Conservation (phyloP, 2,888 invertebrate genomes). For the Eilema caniola region DNA sequence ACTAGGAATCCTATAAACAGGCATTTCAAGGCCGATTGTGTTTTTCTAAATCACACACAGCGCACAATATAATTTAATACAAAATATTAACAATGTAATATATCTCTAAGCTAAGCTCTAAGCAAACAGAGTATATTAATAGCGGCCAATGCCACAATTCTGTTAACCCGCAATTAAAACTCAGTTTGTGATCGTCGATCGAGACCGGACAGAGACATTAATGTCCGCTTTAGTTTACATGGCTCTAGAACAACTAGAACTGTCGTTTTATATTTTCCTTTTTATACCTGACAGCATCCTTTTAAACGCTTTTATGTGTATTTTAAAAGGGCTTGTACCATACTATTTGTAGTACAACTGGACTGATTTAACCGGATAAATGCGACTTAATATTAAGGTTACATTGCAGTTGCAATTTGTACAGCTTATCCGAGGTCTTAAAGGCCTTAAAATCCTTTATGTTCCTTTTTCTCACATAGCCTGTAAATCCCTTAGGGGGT, state of each 20-base stretch:
- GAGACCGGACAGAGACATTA: constrained; percentile 70
- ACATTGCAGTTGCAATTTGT: no score
- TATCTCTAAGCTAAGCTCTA: constrained; percentile 48
- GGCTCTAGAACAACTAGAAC: constrained; percentile 31
- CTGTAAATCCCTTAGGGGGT: no score
- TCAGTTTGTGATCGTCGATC: constrained; percentile 60
- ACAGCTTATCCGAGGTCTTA: no score
- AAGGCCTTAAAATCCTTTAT: no score
- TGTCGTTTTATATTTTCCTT: constrained; percentile 24
- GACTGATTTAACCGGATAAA: no score
- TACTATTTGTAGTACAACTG: no score
- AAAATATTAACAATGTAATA: constrained; percentile 33
- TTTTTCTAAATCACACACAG: background rate
- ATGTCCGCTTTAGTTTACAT: constrained; percentile 52
- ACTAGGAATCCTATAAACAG: no score
- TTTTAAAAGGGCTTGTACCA: no score
- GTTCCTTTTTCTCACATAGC: no score
- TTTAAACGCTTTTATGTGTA: no score
- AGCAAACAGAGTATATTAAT: constrained; percentile 59
- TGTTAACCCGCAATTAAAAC: constrained; percentile 63
- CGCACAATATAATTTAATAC: constrained; percentile 2
- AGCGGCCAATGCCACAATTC: constrained; percentile 45
- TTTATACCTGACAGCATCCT: background rate
- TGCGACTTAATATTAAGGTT: background rate
- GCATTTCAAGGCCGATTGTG: background rate